Evolutionary conservation across 2,797 vertebrate genomes (phyloP).

Genomic region (Arnoldichthys spilopterus): DNA sequence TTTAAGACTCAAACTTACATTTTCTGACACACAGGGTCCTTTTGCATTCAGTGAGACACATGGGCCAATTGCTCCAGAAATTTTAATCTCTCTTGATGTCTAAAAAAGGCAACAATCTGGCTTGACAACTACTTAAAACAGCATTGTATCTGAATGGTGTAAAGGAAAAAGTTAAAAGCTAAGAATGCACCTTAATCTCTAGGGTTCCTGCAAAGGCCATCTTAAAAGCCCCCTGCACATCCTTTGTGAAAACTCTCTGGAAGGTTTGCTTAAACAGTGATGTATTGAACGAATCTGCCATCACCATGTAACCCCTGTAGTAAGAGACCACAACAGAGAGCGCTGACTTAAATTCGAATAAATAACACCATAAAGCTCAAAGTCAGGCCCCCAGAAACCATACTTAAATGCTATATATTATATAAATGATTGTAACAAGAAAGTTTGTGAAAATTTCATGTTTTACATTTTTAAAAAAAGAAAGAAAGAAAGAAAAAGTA

Average conservation of each 20-base stretch:
- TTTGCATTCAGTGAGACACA: conserved; percentile 94
- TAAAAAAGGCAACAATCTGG: conserved; percentile 56
- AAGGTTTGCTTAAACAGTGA: conserved; percentile 97
- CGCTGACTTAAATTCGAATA: background rate
- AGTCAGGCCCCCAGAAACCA: background rate
- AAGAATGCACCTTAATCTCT: conserved; percentile 90
- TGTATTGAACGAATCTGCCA: conserved; percentile 98
- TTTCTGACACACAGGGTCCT: conserved; percentile 96
- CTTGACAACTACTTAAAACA: background rate
- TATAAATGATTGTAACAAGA: background rate
- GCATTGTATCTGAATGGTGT: background rate
- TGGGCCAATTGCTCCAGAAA: conserved; percentile 95
- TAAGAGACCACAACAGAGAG: background rate
- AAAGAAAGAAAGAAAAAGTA: no score
- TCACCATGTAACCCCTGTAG: conserved; percentile 92
- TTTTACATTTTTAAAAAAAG: no score
- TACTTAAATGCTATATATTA: background rate
- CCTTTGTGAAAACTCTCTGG: conserved; percentile 95
- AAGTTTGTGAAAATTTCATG: no score
- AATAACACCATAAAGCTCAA: conserved; percentile 41
- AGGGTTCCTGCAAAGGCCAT: conserved; percentile 95
- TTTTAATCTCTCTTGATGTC: conserved; percentile 97
- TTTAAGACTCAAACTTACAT: conserved; percentile 80
- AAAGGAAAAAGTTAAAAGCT: background rate
- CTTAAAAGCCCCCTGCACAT: conserved; percentile 91